Conservation (phyloP, 2,797 vertebrate genomes). For the Anguilla megastoma region DNA sequence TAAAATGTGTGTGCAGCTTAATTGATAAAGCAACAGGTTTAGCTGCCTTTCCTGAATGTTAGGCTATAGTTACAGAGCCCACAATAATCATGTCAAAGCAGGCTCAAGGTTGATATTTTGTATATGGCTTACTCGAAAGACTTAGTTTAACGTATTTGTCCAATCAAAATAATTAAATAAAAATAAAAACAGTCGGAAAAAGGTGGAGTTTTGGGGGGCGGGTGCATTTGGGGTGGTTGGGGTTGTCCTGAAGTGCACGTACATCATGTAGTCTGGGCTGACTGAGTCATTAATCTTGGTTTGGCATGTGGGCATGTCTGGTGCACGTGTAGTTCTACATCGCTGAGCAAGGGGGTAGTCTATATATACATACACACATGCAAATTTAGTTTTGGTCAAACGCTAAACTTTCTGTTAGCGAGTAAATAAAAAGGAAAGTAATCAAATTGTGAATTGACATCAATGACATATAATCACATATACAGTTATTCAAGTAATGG, state of each 20-base stretch:
- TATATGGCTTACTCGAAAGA: neutral
- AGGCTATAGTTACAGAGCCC: neutral
- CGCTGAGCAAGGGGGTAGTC: neutral
- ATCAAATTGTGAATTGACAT: neutral
- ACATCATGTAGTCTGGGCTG: neutral
- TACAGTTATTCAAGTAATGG: too few relatives aligned
- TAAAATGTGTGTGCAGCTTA: neutral
- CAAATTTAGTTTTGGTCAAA: neutral
- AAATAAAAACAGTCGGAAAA: neutral
- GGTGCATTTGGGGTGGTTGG: neutral
- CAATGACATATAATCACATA: neutral
- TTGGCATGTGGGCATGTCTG: neutral
- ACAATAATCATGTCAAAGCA: neutral
- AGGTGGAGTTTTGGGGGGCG: neutral
- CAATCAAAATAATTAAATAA: neutral
- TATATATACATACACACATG: neutral
- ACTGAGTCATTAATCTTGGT: neutral
- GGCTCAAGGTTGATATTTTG: too few relatives aligned
- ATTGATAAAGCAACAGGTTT: conserved; percentile 4
- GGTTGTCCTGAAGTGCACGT: neutral
- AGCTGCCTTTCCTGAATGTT: neutral
- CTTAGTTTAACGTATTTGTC: neutral
- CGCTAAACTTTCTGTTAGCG: neutral
- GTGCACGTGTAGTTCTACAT: neutral
- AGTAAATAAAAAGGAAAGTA: neutral